Percentiles rank a stretch among this genome's conserved stretches.
Conservation (phyloP, 2,888 invertebrate genomes). For the Morpho deidamia region DNA sequence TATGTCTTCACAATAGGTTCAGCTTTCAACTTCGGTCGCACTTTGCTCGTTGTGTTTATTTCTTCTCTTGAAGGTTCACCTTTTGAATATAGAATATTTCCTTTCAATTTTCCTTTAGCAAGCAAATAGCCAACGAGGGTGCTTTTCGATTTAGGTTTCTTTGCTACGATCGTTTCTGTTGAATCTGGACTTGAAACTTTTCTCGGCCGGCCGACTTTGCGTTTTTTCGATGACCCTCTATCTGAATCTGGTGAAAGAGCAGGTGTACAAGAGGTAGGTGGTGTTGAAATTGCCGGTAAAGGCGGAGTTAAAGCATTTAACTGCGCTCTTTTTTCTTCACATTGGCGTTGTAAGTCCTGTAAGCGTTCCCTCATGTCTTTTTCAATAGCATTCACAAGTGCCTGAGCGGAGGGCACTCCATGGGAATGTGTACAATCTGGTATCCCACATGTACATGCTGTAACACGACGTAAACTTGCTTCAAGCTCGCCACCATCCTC, state of each 20-base stretch:
- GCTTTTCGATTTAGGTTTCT: constrained; percentile 85
- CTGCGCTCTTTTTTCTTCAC: constrained; percentile 90
- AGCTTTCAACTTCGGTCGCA: constrained; percentile 85
- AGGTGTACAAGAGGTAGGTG: constrained; percentile 63
- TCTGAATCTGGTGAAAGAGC: constrained; percentile 70
- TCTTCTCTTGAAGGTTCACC: constrained; percentile 75
- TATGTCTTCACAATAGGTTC: constrained; percentile 82
- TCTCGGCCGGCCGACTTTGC: constrained; percentile 89
- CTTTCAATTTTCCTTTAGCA: constrained; percentile 81
- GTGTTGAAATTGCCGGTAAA: constrained; percentile 55
- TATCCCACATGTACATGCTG: constrained; percentile 55
- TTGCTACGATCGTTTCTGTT: constrained; percentile 90
- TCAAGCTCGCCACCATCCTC: constrained; percentile 62
- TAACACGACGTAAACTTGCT: constrained; percentile 59
- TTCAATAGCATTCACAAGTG: constrained; percentile 85
- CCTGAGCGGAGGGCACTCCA: constrained; percentile 69
- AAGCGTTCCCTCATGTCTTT: constrained; percentile 89
- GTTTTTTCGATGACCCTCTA: constrained; percentile 82
- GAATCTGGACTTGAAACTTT: constrained; percentile 82
- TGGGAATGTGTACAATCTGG: constrained; percentile 48
- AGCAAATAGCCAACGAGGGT: constrained; percentile 82
- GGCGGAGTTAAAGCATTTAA: constrained; percentile 84
- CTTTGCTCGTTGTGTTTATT: constrained; percentile 74
- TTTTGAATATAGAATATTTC: constrained; percentile 69
- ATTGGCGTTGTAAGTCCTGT: constrained; percentile 88